Conservation (phyloP, 2,113 vertebrate genomes). For the Grammomys surdaster region DNA sequence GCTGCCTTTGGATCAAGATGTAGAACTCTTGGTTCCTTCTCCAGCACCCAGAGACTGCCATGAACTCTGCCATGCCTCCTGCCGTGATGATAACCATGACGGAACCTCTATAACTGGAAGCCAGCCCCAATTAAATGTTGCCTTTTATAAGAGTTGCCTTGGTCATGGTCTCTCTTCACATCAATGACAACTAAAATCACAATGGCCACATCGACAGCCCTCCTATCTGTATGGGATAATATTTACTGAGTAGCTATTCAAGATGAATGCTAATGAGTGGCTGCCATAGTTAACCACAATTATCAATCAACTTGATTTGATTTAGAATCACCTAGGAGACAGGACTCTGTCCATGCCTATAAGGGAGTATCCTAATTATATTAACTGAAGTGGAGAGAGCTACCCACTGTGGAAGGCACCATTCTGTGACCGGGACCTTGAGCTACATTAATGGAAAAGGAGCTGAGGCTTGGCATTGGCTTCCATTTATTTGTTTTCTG, state of each 20-base stretch:
- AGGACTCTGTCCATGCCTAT: neutral
- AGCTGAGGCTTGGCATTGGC: neutral
- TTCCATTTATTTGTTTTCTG: neutral
- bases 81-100: too few relatives aligned
- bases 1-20: too few relatives aligned
- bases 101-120: too few relatives aligned
- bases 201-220: neutral
- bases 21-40: too few relatives aligned
- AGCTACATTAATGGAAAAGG: neutral
- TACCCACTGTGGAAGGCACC: neutral
- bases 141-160: too few relatives aligned
- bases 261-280: neutral
- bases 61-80: too few relatives aligned
- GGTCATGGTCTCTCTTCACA: too few relatives aligned
- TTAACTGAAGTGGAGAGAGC: neutral
- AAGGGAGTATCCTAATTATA: too few relatives aligned
- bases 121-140: too few relatives aligned
- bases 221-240: neutral
- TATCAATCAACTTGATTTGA: neutral
- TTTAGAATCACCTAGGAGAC: neutral
- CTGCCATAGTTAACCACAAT: neutral
- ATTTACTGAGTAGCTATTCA: neutral
- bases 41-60: too few relatives aligned
- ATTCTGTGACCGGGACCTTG: neutral
- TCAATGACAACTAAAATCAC: neutral